phyloP scores from a whole-genome alignment of 2,797 vertebrate species.

The Poeciliopsis presidionis region DNA sequence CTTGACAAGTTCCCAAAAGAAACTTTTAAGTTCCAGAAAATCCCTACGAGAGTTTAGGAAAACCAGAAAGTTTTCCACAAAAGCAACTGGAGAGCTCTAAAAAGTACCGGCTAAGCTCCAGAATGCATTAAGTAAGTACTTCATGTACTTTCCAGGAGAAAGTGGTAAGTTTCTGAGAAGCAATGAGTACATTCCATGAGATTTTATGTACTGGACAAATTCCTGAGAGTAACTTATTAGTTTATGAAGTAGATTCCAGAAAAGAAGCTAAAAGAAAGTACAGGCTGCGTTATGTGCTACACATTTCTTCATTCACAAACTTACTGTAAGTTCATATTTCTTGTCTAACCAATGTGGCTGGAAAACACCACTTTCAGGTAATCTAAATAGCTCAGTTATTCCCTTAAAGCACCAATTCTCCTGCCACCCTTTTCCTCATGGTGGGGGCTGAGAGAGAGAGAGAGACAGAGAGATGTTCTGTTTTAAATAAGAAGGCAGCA shows the following conservation, averaged over 20 bases:
- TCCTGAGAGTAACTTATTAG: not conserved
- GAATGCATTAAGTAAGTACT: not conserved
- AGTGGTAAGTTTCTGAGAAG: not conserved
- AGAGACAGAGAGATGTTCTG: slow-evolving; percentile 76
- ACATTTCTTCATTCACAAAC: slow-evolving; percentile 12
- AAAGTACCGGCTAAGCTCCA: not conserved
- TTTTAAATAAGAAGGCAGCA: slow-evolving; percentile 88
- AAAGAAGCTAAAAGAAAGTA: not conserved
- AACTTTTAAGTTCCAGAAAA: not conserved
- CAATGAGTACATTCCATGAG: not conserved
- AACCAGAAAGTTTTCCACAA: not conserved
- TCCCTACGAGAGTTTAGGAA: not conserved
- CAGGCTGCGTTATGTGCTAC: not conserved
- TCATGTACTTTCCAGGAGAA: not conserved
- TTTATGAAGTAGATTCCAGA: not conserved
- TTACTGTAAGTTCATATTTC: slow-evolving; percentile 6
- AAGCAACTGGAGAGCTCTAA: not conserved
- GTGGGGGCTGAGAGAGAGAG: slow-evolving; percentile 73
- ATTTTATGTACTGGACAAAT: not conserved
- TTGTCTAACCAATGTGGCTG: slow-evolving; percentile 13
- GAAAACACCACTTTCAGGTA: slow-evolving; percentile 19
- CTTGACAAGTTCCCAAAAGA: not conserved
- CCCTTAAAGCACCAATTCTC: slow-evolving; percentile 18
- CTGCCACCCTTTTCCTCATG: slow-evolving; percentile 22
- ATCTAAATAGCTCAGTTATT: slow-evolving; percentile 50